A percentile compares a stretch with the other conserved stretches of the same genome.
Conservation (phyloP, 2,113 vertebrate species). For the Cervus canadensis region DNA sequence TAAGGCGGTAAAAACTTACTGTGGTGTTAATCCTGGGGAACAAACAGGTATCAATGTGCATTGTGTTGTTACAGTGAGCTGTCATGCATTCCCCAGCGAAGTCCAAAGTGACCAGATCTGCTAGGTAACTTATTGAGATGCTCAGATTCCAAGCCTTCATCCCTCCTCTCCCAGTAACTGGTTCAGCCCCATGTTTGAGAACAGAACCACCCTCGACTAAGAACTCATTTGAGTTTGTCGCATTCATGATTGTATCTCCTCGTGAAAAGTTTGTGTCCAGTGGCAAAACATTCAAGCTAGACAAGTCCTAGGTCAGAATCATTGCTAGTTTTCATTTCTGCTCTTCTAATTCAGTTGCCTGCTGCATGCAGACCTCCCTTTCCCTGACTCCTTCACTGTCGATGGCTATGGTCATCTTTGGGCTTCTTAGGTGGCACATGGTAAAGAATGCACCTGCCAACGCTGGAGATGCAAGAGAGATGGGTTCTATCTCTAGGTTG, state of each 20-base stretch:
- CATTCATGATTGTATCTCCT: neutral
- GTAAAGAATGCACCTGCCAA: neutral
- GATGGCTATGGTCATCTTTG: neutral
- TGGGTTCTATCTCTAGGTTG: neutral
- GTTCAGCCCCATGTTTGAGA: neutral
- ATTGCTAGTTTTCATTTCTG: neutral
- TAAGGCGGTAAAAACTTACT: neutral
- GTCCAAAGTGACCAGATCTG: neutral
- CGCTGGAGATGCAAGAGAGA: neutral
- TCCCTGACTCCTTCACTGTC: neutral
- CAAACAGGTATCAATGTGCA: neutral
- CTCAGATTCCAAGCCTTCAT: neutral
- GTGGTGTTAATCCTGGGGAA: neutral
- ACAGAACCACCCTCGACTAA: neutral
- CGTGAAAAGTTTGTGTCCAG: neutral
- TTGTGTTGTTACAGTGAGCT: neutral
- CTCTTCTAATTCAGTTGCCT: neutral
- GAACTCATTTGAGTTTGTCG: neutral
- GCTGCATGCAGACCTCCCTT: neutral
- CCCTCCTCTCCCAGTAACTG: neutral
- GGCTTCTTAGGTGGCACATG: neutral
- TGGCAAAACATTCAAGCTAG: neutral
- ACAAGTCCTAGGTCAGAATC: neutral
- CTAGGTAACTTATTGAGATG: neutral
- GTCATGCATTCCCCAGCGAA: neutral